Evolutionary conservation across 2,113 vertebrate genomes (phyloP), one percentile per base, ranked within the genome.

Genomic region (Anser brachyrhynchus): DNA sequence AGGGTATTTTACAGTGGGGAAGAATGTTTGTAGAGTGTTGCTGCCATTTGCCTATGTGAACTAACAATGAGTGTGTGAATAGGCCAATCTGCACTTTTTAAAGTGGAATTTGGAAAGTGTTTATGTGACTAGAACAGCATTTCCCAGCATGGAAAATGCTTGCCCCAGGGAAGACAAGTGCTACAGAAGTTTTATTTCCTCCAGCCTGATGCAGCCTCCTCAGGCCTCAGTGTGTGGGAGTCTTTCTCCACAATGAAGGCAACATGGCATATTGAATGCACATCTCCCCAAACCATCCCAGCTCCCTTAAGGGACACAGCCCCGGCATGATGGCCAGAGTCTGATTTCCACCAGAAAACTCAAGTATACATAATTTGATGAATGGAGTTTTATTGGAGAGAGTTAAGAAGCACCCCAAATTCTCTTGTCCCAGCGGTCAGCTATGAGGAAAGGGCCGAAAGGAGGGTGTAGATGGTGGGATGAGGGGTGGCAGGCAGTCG

Each of bases 401-500:
- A 3, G 25, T 17, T 29, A 17, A 23, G 39, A 43, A 69, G 37
- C 39, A 59, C 11, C 13, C 7, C 49, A 29, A 2, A 20, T 22
- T 5, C 41, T 23, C 0, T 6, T n/a, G 23, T 12, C 75, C 10
- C 61, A 43, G 37, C 46, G 22, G 5, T 6, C 61, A 31, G 3
- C 13, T 1, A 15, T 52, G 33, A 79, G 75, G 28, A 31, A 13
- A 33, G 52, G 31, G 35, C 41, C 58, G 46, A 22, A 25, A 3
- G 10, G 5, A 2, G 5, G 20, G 26, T 7, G 15, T 13, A 9
- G 65, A 5, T 9, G 23, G 33, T 13, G 6, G 18, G 35, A 4
- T 4, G 6, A 1, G 3, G 6, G 6, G 55, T 21, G 18, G 12
- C 9, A 5, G 2, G 16, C 16, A 1, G 44, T 0, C 4, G 0